Evolutionary conservation across 1,140 invertebrate genomes (phyloP), one percentile per base, ranked within the genome.

Genomic region (Ceratitis capitata): DNA sequence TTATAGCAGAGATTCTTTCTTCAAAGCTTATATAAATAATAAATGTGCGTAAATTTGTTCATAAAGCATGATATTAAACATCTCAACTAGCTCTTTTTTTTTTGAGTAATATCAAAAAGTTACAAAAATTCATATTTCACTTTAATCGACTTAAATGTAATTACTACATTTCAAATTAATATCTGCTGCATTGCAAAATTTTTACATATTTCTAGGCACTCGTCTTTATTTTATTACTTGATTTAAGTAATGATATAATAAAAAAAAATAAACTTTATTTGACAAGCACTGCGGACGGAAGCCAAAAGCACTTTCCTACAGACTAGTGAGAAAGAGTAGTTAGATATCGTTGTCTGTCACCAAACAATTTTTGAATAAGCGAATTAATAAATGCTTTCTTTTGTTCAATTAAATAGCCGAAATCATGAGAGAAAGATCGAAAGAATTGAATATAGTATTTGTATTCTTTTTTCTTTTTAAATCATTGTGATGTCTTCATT

Each of bases 271-370:
- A 42, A 78, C 2, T 78, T 7, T 45, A 45, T 78, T 53, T 53
- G 23, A 83, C 12, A 83, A 83, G 82, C 82, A 26, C 32, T 83
- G 82, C 82, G 82, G 82, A 83, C 82, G 82, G 82, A 78, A 45
- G 69, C 69, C 69, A 78, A 78, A 45, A 26, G 39, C 39, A 78
- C 39, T 45, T 42, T 78, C n/a, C 23, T 45, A 10, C 26, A 78
- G 3, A 78, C 7, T 23, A 78, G 32, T 26, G 19, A 78, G 23
- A 74, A 64, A 32, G 26, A 45, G 7, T 23, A 78, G 39, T n/a
- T n/a, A n/a, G n/a, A n/a, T n/a, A n/a, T n/a, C 69, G 23, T 78
- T 10, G 7, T 78, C 5, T 23, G 32, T 23, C 5, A 29, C 19
- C 39, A 78, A 78, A 16, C 39, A 26, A 78, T 78, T 45, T 23